phyloP scores from a whole-genome alignment of 2,888 invertebrate species.

The Rhopalosiphum nymphaeae region DNA sequence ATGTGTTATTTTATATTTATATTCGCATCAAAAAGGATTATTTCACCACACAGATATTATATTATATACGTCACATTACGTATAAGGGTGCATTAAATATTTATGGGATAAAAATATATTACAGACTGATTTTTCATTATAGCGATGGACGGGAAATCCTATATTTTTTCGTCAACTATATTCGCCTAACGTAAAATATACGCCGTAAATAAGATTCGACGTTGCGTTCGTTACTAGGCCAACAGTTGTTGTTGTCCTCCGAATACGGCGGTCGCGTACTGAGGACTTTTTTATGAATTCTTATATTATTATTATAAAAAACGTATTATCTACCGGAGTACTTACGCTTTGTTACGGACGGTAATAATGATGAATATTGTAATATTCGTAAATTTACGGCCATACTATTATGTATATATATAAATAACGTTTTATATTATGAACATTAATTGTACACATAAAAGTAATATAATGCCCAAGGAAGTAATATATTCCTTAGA shows the following conservation, averaged over 20 bases:
- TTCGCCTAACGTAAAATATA: not conserved
- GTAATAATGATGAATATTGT: constrained; percentile 41
- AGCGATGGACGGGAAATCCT: not conserved
- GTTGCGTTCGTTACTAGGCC: not conserved
- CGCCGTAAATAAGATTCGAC: not conserved
- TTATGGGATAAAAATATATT: not conserved
- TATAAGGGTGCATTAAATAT: not conserved
- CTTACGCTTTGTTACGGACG: not conserved
- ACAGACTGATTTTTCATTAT: not conserved
- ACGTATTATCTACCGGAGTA: not conserved
- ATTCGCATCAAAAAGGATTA: constrained; percentile 22
- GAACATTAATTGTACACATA: constrained; percentile 3
- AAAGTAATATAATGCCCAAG: constrained; percentile 1
- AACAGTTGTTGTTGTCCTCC: not conserved
- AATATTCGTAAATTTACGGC: not conserved
- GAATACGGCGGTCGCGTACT: not conserved
- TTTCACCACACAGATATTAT: not conserved
- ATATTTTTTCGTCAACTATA: not conserved
- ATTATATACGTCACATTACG: not conserved
- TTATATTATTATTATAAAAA: not conserved
- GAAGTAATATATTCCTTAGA: constrained; percentile 7
- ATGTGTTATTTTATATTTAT: not conserved
- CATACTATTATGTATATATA: not conserved
- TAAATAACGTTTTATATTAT: constrained; percentile 26
- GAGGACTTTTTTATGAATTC: not conserved